These are phyloP conservation scores for Sebastes melanostomus DNA, from an alignment of 2,797 vertebrate genomes.

Conservation along the genomic window DNA sequence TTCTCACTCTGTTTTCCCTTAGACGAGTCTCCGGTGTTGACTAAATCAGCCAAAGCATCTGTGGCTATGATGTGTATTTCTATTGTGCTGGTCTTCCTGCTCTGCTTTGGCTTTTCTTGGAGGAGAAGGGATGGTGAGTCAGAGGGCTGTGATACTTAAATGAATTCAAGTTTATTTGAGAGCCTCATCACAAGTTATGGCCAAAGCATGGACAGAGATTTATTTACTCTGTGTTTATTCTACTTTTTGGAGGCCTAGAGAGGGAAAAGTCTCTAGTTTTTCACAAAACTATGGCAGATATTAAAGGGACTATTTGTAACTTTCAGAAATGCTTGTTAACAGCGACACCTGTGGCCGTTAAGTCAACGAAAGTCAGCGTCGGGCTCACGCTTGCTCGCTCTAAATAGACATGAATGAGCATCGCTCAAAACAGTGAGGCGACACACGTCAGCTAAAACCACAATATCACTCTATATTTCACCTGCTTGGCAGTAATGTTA, in stretches of 20 bases:
- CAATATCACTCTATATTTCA: too few relatives aligned
- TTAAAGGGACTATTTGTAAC: not conserved
- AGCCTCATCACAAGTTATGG: not conserved
- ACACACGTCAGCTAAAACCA: too few relatives aligned
- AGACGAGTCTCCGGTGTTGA: slow-evolving; percentile 75
- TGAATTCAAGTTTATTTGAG: not conserved
- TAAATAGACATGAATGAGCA: too few relatives aligned
- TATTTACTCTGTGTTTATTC: not conserved
- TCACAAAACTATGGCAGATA: not conserved
- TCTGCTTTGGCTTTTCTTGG: slow-evolving; percentile 88
- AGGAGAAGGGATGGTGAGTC: slow-evolving; percentile 82
- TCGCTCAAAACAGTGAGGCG: too few relatives aligned
- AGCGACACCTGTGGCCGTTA: too few relatives aligned
- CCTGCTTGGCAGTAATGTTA: too few relatives aligned
- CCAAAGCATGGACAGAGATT: not conserved
- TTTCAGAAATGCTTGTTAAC: too few relatives aligned
- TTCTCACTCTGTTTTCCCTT: not conserved
- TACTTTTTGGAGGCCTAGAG: not conserved
- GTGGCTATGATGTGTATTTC: slow-evolving; percentile 85
- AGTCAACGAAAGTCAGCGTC: too few relatives aligned
- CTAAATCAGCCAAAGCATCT: slow-evolving; percentile 83
- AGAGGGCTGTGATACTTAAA: not conserved
- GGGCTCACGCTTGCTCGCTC: too few relatives aligned
- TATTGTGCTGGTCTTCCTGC: slow-evolving; percentile 82
- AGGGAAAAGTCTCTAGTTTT: not conserved